Base-by-base conservation (phyloP, 2,113 vertebrate genomes). In the Elephas maximus region DNA sequence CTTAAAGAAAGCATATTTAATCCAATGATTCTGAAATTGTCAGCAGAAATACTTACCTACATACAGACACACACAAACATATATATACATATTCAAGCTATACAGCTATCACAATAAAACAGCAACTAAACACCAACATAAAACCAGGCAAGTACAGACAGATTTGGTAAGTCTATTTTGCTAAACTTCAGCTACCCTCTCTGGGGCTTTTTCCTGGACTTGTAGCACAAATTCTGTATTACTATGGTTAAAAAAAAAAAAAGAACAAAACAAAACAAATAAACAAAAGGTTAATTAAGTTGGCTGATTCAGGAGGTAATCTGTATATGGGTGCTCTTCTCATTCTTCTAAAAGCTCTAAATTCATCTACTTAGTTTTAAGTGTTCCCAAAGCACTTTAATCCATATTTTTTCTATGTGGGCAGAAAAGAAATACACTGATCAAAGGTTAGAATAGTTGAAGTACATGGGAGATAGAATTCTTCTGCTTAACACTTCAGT, bases 1-100 rank as follows among this genome's bases (percentile, higher is more conserved):
- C 76, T 85, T 88, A 76, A 85, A 78, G 78, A 92, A 80, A 65
- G 30, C 26, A 83, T 85, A 92, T 93, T 76, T 23, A 94, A 92
- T 9, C n/a, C 48, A 67, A 84, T 60, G 21, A 53, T 71, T 90
- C 45, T 94, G 33, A 60, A 90, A 24, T 48, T 94, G n/a, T 79
- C 60, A 57, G 44, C 41, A 85, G 57, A 90, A 77, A 90, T 41
- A 79, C n/a, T 76, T 74, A 82, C 9, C 74, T 74, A 89, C n/a
- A 69, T 57, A 96, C 7, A 51, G 63, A 82, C 28, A 63, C 23
- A 74, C 20, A 92, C 3, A 30, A 11, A 79, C 14, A 69, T 8
- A 33, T 23, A n/a, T 21, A 83, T 62, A 78, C n/a, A 23, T 30
- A 33, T 20, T 82, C 63, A 93, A 91, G 73, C 21, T 85, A 51